Evolutionary conservation across 2,113 vertebrate genomes (phyloP).

Genomic region (Anolis carolinensis): DNA sequence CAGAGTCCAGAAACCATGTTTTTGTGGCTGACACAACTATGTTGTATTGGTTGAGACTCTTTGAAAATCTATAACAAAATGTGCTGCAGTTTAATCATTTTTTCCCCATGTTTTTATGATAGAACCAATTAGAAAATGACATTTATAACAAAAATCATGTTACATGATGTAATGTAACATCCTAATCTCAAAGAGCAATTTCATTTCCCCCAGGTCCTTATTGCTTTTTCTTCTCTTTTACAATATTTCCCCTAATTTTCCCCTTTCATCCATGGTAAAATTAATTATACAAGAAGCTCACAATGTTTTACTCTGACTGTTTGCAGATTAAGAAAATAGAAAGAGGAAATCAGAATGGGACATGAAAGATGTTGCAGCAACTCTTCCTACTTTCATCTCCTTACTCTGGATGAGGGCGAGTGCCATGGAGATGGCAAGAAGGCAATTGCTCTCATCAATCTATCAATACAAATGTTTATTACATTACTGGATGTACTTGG

Average conservation of each 20-base stretch:
- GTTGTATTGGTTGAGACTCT: too few species aligned
- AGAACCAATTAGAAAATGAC: too few species aligned
- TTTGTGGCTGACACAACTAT: too few species aligned
- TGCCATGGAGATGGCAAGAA: neutral
- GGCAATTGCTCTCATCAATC: neutral
- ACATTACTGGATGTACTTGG: constrained; percentile 22
- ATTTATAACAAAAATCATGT: too few species aligned
- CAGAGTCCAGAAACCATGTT: too few species aligned
- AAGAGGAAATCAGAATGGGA: neutral
- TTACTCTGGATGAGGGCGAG: neutral
- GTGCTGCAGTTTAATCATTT: too few species aligned
- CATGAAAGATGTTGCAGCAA: neutral
- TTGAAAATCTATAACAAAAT: too few species aligned
- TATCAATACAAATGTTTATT: neutral
- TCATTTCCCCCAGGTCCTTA: neutral
- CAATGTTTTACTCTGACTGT: neutral
- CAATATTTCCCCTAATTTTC: neutral
- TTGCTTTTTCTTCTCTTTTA: neutral
- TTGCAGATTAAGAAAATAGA: neutral
- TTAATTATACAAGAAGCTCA: neutral
- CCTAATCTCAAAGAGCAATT: neutral
- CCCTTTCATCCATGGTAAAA: neutral
- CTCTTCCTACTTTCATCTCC: neutral
- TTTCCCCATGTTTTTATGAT: too few species aligned
- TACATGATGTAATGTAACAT: too few species aligned